These are phyloP conservation scores for Seriola aureovittata DNA, from an alignment of 2,113 vertebrate species.

Conservation along the genomic window DNA sequence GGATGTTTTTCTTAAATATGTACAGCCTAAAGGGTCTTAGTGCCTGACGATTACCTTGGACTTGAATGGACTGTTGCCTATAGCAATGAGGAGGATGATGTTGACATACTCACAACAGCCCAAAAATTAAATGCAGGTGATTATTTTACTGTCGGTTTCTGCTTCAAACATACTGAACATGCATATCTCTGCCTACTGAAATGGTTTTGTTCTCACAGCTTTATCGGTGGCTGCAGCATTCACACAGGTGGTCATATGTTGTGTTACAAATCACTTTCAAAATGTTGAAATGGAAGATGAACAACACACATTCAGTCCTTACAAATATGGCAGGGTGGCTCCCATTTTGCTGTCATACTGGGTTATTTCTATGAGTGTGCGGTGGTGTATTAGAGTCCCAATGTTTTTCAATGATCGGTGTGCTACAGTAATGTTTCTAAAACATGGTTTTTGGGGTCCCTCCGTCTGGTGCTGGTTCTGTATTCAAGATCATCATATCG, in stretches of 20 bases:
- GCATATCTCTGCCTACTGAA: slow-evolving; percentile 39
- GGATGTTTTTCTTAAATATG: slow-evolving; percentile 60
- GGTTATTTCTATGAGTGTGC: slow-evolving; percentile 61
- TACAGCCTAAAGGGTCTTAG: slow-evolving; percentile 67
- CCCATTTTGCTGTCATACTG: slow-evolving; percentile 43
- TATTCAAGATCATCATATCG: slow-evolving; percentile 54
- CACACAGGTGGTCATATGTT: slow-evolving; percentile 13
- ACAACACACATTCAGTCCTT: slow-evolving; percentile 20
- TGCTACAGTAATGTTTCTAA: slow-evolving; percentile 71
- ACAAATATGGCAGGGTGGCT: slow-evolving; percentile 31
- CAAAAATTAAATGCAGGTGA: slow-evolving; percentile 42
- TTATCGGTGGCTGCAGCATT: slow-evolving; percentile 17
- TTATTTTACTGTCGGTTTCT: slow-evolving; percentile 31
- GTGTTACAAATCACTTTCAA: slow-evolving; percentile 33
- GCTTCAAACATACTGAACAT: slow-evolving; percentile 33
- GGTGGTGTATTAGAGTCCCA: slow-evolving; percentile 65
- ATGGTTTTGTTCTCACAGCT: slow-evolving; percentile 38
- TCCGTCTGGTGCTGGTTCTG: slow-evolving; percentile 69
- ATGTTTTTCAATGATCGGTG: slow-evolving; percentile 71
- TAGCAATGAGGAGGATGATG: slow-evolving; percentile 12
- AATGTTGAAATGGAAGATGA: slow-evolving; percentile 10
- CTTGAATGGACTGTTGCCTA: slow-evolving; percentile 38
- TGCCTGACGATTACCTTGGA: slow-evolving; percentile 63
- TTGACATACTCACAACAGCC: slow-evolving; percentile 21
- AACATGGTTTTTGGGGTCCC: slow-evolving; percentile 60